Base-by-base conservation (phyloP, 2,888 invertebrate species). In the Lagria hirta region DNA sequence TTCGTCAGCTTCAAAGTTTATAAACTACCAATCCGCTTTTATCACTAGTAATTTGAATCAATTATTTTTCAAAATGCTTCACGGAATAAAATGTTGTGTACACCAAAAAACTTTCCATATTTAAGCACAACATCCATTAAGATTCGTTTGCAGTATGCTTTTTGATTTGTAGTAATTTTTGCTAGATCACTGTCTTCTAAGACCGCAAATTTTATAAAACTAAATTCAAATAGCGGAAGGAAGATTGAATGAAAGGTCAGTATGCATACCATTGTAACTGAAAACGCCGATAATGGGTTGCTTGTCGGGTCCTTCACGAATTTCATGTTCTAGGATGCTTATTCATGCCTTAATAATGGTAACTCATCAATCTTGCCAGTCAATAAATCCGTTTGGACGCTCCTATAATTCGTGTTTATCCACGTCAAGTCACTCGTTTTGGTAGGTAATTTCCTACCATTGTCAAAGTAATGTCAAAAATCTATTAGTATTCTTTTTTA, bases 271-370 rank as follows among this genome's bases (percentile, higher is more conserved):
- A 16, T 37, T 21, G 20, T 5, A 28, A 28, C 14, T 23, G 16
- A 29, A 38, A 44, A 33, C 28, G 37, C 23, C 34, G 20, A 5
- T 16, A 38, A 44, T 38, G 16, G 27, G 14, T 29, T 20, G 18
- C 16, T 38, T 33, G 44, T 51, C 27, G 30, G 44, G 27, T 43
- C 44, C 45, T 40, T 48, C 52, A 52, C 52, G 48, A 50, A 49
- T 47, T 48, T 43, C 52, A 41, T 52, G 49, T 52, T 34, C 45
- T 45, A 36, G 38, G 43, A 49, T 49, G 52, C 44, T 48, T 48
- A 52, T 52, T 52, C 44, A 49, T 45, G 42, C 49, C 38, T 33
- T 24, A 36, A 42, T 49, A 52, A 49, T 52, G 48, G 45, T 33
- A 34, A 43, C 45, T 45, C 50, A 52, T 52, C 49, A 48, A 52